Evolutionary conservation across 2,888 invertebrate species (phyloP).

Genomic region (Cheiracanthium punctorium): DNA sequence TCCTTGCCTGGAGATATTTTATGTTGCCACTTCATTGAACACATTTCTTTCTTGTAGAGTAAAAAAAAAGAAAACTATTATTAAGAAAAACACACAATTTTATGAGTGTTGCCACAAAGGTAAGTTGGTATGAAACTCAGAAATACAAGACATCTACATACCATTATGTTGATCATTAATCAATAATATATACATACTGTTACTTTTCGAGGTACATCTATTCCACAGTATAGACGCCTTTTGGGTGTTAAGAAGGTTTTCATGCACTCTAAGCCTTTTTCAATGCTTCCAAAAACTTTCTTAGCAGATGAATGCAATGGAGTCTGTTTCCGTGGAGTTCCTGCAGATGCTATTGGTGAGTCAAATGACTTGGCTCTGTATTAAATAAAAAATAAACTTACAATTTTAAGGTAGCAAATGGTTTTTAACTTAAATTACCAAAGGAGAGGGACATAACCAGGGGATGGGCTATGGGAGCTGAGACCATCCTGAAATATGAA

Average conservation of each 20-base stretch:
- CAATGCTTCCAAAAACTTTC: constrained; percentile 83
- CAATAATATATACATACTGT: constrained; percentile 74
- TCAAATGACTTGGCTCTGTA: constrained; percentile 65
- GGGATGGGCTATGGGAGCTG: no score
- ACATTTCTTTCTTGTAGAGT: no score
- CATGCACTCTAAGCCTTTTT: constrained; percentile 82
- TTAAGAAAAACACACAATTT: neutral
- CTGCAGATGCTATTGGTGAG: constrained; percentile 21
- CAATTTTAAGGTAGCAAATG: no score
- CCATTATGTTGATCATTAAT: neutral
- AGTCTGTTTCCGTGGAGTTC: constrained; percentile 72
- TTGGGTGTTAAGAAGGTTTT: constrained; percentile 84
- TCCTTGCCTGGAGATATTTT: no score
- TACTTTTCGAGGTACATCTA: constrained; percentile 75
- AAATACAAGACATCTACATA: no score
- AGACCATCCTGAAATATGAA: no score
- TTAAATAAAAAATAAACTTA: no score
- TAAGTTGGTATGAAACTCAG: no score
- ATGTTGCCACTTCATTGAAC: no score
- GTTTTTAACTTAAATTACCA: no score
- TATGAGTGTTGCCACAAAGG: neutral
- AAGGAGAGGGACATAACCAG: no score
- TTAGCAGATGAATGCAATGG: constrained; percentile 78
- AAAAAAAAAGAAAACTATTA: neutral
- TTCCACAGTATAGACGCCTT: constrained; percentile 75